Percentiles rank a stretch among this genome's conserved stretches.
Conservation (phyloP, 2,797 vertebrate species). For the Ctenopoma multispine region DNA sequence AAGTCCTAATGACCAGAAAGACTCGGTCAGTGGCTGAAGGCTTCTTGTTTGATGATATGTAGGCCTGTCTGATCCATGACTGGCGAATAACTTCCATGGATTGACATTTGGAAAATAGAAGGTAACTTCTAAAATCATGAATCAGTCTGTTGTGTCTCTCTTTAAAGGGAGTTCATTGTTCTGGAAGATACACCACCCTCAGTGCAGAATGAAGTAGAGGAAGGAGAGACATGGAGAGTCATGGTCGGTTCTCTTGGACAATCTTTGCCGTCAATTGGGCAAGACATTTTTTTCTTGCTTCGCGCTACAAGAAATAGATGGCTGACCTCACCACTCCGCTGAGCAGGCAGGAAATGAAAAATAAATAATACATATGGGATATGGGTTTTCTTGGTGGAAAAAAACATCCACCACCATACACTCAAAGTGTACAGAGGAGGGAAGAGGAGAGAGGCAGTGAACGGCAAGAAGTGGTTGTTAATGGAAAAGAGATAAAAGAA, state of each 20-base stretch:
- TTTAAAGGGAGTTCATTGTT: background rate
- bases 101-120: too few species aligned
- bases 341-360: constrained; percentile 44
- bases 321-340: constrained; percentile 32
- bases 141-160: too few species aligned
- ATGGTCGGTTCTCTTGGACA: background rate
- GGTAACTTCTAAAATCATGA: too few species aligned
- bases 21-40: background rate
- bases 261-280: constrained; percentile 20
- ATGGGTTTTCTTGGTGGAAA: constrained; percentile 24
- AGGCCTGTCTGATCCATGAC: too few species aligned
- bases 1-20: background rate
- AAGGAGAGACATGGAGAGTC: background rate
- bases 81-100: too few species aligned
- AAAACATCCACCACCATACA: constrained; percentile 9
- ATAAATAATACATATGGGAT: constrained; percentile 46
- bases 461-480: constrained; percentile 1
- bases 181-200: background rate
- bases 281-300: constrained; percentile 17
- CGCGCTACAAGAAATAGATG: constrained; percentile 12
- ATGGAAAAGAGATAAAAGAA: background rate
- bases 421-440: constrained; percentile 2
- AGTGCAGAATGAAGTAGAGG: background rate
- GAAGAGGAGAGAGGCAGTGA: background rate
- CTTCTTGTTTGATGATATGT: constrained; percentile 2